These are phyloP conservation scores for Paradoxurus hermaphroditus DNA, from an alignment of 2,113 vertebrate species.

Conservation along the genomic window DNA sequence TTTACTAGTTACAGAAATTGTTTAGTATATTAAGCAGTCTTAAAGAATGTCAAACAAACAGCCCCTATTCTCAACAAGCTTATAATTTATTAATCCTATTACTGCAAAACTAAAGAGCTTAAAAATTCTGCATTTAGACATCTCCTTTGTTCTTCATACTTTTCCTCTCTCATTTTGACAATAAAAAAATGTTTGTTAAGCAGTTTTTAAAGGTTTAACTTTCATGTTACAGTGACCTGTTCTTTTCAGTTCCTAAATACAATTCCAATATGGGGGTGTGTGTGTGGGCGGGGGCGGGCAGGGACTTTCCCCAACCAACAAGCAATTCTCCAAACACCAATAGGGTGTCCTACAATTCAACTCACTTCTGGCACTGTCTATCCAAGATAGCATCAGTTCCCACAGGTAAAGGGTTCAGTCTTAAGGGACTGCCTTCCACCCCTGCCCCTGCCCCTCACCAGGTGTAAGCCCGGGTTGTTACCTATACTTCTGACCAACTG, in stretches of 20 bases:
- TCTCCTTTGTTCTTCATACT: not conserved
- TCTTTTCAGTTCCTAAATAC: not conserved
- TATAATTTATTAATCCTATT: not conserved
- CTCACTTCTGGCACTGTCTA: not conserved
- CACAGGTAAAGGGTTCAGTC: not conserved
- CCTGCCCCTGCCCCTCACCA: not conserved
- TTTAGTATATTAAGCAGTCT: not conserved
- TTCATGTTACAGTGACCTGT: not conserved
- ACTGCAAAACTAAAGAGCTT: not conserved
- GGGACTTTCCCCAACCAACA: not conserved
- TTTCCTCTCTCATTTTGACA: not conserved
- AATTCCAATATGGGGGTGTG: not conserved
- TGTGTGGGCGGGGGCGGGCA: too few species aligned
- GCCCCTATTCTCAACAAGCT: not conserved
- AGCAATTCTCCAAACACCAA: not conserved
- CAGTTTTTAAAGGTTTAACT: not conserved
- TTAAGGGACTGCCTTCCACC: not conserved
- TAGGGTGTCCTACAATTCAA: not conserved
- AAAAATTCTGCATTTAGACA: not conserved
- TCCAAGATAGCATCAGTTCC: not conserved
- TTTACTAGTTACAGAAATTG: not conserved
- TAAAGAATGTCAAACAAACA: not conserved
- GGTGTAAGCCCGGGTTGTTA: not conserved
- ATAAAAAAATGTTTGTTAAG: not conserved
- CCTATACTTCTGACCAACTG: not conserved